A percentile compares a stretch with the other conserved stretches of the same genome.
phyloP scores from a whole-genome alignment of 2,797 vertebrate species.

The Spea hammondii region DNA sequence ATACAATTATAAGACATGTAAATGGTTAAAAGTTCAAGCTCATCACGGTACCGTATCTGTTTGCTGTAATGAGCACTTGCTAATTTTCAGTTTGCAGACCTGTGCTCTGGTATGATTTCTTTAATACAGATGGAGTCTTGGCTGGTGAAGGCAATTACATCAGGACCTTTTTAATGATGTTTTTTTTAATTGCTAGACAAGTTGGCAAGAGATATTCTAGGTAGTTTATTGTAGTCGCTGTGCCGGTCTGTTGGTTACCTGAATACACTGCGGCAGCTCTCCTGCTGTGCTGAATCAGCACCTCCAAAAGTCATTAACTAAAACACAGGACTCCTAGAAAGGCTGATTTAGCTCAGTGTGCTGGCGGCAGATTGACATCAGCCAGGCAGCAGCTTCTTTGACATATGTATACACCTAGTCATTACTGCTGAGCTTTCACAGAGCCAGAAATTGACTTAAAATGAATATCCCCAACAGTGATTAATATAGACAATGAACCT shows the following conservation, averaged over 20 bases:
- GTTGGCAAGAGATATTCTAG: slow-evolving; percentile 32
- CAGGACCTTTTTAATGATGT: slow-evolving; percentile 34
- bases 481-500: too few relatives aligned
- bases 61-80: slow-evolving; percentile 32
- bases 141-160: slow-evolving; percentile 29
- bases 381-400: slow-evolving; percentile 2
- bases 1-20: background rate
- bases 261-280: slow-evolving; percentile 14
- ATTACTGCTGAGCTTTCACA: background rate
- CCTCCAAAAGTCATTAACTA: slow-evolving; percentile 27
- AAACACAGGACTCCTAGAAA: slow-evolving; percentile 20
- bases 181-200: slow-evolving; percentile 37
- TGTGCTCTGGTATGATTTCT: slow-evolving; percentile 19
- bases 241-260: slow-evolving; percentile 34
- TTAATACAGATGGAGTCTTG: slow-evolving; percentile 32
- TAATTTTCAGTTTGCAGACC: slow-evolving; percentile 35
- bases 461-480: background rate
- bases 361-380: slow-evolving; percentile 31
- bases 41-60: slow-evolving; percentile 2
- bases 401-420: background rate
- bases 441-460: background rate
- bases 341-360: slow-evolving; percentile 31
- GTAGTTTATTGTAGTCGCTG: slow-evolving; percentile 29
- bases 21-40: slow-evolving; percentile 32
- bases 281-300: slow-evolving; percentile 39